These are phyloP conservation scores for Cryptophagus acutangulus DNA, from an alignment of 2,888 invertebrate genomes.

Conservation along the genomic window DNA sequence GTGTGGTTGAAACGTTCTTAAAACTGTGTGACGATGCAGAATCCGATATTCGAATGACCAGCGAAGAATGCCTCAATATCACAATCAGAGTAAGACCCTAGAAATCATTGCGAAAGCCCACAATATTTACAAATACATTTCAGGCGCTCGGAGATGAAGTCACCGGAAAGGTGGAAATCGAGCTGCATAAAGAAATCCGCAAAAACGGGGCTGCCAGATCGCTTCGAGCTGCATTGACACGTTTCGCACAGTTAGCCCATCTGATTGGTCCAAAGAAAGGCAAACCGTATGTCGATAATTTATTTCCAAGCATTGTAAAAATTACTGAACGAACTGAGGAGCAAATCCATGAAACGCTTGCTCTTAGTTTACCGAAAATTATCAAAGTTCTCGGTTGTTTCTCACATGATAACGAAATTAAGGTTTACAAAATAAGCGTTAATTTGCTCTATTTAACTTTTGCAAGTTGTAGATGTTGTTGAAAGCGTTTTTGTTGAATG, in stretches of 20 bases:
- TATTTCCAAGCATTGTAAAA: conserved; percentile 68
- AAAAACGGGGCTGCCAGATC: conserved; percentile 68
- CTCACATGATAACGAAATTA: conserved; percentile 65
- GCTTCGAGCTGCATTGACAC: conserved; percentile 68
- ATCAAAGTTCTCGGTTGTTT: conserved; percentile 63
- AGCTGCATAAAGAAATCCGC: conserved; percentile 77
- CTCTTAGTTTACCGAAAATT: conserved; percentile 60
- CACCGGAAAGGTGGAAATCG: conserved; percentile 69
- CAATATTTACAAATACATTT: conserved; percentile 29
- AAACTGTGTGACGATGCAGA: conserved; percentile 71
- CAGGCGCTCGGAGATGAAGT: conserved; percentile 60
- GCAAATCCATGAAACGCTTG: conserved; percentile 63
- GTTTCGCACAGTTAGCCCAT: conserved; percentile 71
- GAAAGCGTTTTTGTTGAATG: conserved; percentile 62
- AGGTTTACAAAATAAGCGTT: conserved; percentile 8
- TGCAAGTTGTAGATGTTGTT: conserved; percentile 55
- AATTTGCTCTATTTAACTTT: background rate
- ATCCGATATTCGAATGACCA: conserved; percentile 72
- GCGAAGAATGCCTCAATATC: conserved; percentile 76
- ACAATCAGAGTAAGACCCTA: conserved; percentile 60
- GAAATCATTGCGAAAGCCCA: conserved; percentile 2
- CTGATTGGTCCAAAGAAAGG: conserved; percentile 73
- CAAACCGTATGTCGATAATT: conserved; percentile 69
- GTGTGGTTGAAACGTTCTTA: conserved; percentile 66
- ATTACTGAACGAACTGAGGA: conserved; percentile 70